A percentile compares a stretch with the other conserved stretches of the same genome.
These are phyloP conservation scores for Chloroceryle aenea DNA, from an alignment of 2,113 vertebrate genomes.

Conservation along the genomic window DNA sequence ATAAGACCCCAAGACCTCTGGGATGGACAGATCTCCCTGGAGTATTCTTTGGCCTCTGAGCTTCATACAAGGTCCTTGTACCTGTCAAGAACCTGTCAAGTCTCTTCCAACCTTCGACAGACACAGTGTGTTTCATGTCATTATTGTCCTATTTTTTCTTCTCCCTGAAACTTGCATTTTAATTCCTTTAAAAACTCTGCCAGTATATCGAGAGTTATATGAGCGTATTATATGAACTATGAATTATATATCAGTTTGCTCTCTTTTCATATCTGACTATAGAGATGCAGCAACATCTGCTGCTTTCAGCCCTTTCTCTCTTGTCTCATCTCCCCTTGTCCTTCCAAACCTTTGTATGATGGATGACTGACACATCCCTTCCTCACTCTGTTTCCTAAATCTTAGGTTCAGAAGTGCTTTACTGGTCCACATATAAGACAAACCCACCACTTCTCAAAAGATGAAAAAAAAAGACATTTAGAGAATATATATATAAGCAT, in stretches of 20 bases:
- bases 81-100: background rate
- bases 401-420: background rate
- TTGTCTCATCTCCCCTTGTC: background rate
- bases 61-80: background rate
- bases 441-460: background rate
- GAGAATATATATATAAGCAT: background rate
- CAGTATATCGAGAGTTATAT: no score
- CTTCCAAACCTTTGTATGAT: background rate
- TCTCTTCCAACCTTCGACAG: background rate
- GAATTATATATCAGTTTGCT: background rate
- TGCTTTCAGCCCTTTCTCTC: background rate
- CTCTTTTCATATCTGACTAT: background rate
- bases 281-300: background rate
- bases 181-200: background rate
- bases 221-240: background rate
- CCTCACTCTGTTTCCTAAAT: background rate
- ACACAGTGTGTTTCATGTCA: rapidly evolving
- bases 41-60: background rate
- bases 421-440: background rate
- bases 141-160: background rate
- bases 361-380: background rate
- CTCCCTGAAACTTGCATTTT: background rate
- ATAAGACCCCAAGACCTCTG: background rate
- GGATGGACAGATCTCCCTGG: background rate
- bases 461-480: background rate